These are phyloP conservation scores for Drosophila hamatofila DNA, from an alignment of 2,888 invertebrate species.

Conservation along the genomic window DNA sequence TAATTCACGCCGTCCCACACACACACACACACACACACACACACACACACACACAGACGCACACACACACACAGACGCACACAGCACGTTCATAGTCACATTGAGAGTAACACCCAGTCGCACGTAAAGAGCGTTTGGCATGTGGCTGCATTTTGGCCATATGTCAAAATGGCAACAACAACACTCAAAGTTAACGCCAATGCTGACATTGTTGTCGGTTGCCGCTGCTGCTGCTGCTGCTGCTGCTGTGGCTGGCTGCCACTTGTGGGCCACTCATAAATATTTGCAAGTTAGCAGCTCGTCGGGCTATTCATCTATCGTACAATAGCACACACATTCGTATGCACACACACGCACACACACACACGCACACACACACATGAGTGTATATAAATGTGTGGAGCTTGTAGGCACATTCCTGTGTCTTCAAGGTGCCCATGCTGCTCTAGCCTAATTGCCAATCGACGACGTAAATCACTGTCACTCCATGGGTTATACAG, in stretches of 20 bases:
- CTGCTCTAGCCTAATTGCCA: slow-evolving; percentile 71
- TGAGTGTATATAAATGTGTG: slow-evolving; percentile 14
- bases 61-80: slow-evolving; percentile 22
- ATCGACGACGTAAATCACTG: slow-evolving; percentile 81
- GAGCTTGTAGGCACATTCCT: slow-evolving; percentile 40
- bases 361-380: slow-evolving; percentile 14
- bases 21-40: slow-evolving; percentile 25
- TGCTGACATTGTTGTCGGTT: slow-evolving; percentile 67
- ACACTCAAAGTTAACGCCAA: slow-evolving; percentile 68
- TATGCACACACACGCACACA: slow-evolving; percentile 6
- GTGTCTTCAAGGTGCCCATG: slow-evolving; percentile 64
- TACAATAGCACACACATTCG: slow-evolving; percentile 47
- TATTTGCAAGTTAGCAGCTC: slow-evolving; percentile 82
- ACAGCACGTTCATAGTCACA: slow-evolving; percentile 16
- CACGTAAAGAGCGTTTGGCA: slow-evolving; percentile 66
- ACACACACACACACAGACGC: slow-evolving; percentile 28
- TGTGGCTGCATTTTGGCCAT: slow-evolving; percentile 80
- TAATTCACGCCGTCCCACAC: slow-evolving; percentile 72
- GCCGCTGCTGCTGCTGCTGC: slow-evolving; percentile 28
- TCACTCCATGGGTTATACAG: slow-evolving; percentile 55
- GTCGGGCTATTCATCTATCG: slow-evolving; percentile 80
- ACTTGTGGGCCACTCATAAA: slow-evolving; percentile 80
- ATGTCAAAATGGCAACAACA: slow-evolving; percentile 81
- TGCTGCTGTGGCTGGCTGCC: slow-evolving; percentile 52
- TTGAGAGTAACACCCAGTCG: slow-evolving; percentile 36